Conservation (phyloP, 37 sponge, comb jelly and placozoan species). For the Corticium candelabrum region DNA sequence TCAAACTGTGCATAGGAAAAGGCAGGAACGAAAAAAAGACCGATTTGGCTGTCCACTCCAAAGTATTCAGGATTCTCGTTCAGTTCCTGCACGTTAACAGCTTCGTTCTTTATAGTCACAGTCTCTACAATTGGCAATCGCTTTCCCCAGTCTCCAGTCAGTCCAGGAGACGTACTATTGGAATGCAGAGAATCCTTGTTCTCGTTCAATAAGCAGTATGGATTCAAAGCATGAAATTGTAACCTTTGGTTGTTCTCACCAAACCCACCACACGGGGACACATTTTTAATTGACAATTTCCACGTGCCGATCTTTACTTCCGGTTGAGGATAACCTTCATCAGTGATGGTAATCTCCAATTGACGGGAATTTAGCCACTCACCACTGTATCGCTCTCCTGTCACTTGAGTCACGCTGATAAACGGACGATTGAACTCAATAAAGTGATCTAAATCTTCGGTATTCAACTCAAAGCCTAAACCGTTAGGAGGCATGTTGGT, state of each 20-base stretch:
- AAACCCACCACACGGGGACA: constrained; percentile 67
- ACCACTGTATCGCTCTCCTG: constrained; percentile 32
- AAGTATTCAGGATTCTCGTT: constrained; percentile 23
- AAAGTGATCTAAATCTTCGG: constrained; percentile 40
- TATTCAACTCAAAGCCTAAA: constrained; percentile 8
- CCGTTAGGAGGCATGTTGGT: constrained; percentile 76
- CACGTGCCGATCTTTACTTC: constrained; percentile 55
- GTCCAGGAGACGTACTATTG: constrained; percentile 29
- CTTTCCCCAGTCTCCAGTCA: constrained; percentile 57
- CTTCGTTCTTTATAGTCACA: constrained; percentile 38
- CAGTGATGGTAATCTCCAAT: constrained; percentile 39
- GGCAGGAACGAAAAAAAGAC: constrained; percentile 40
- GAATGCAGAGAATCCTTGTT: constrained; percentile 19
- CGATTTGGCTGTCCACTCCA: constrained; percentile 22
- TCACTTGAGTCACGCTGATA: constrained; percentile 20
- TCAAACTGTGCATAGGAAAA: constrained; percentile 50
- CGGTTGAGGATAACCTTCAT: constrained; percentile 80
- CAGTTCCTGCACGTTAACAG: constrained; percentile 18
- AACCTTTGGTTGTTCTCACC: constrained; percentile 20
- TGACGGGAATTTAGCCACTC: constrained; percentile 35
- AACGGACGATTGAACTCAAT: constrained; percentile 51
- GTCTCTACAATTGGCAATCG: constrained; percentile 38
- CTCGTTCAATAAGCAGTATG: constrained; percentile 50
- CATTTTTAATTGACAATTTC: constrained; percentile 31
- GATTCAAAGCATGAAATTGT: neutral